phyloP scores from a whole-genome alignment of 2,797 vertebrate species.

The Petrocephalus sullivani region DNA sequence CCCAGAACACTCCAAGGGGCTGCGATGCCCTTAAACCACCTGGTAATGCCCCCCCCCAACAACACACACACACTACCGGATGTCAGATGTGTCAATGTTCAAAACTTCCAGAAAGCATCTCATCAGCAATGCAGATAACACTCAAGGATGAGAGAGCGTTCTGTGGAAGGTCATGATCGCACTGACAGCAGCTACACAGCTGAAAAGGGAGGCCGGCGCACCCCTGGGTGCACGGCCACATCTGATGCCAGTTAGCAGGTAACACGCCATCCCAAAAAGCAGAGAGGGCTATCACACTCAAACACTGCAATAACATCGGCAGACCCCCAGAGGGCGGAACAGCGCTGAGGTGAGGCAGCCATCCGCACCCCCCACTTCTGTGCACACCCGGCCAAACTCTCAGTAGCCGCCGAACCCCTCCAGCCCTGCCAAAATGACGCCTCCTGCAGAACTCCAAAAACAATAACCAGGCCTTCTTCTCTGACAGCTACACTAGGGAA shows the following conservation, averaged over 20 bases:
- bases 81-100: background rate
- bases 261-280: background rate
- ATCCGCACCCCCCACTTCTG: background rate
- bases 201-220: background rate
- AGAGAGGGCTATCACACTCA: background rate
- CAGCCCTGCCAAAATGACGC: background rate
- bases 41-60: background rate
- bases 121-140: background rate
- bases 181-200: background rate
- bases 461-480: background rate
- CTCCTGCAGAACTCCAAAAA: background rate
- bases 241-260: background rate
- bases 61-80: background rate
- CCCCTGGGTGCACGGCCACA: background rate
- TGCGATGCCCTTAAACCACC: background rate
- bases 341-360: background rate
- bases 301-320: background rate
- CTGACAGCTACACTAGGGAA: background rate
- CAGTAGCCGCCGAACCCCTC: background rate
- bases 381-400: background rate
- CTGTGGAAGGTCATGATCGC: background rate
- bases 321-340: background rate
- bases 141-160: background rate
- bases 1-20: background rate
- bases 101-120: background rate